phyloP scores from a whole-genome alignment of 2,113 vertebrate genomes.

The Turnix velox region DNA sequence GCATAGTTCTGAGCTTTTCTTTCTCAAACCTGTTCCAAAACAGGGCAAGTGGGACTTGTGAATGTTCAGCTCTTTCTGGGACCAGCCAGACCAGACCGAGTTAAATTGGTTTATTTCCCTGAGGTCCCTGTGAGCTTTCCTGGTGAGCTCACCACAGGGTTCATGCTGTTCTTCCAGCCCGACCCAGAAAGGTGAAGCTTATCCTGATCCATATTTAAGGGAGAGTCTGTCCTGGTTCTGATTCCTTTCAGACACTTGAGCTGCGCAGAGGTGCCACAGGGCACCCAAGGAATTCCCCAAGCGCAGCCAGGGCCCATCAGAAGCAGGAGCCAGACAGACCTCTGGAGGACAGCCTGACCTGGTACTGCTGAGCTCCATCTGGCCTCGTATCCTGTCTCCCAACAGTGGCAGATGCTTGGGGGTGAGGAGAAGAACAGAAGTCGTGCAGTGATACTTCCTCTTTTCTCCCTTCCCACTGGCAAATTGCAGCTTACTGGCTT shows the following conservation, averaged over 20 bases:
- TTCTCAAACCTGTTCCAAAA: neutral
- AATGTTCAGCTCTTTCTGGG: neutral
- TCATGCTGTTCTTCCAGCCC: neutral
- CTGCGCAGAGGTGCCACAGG: neutral
- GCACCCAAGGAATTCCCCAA: neutral
- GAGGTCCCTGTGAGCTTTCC: neutral
- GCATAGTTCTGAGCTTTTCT: accelerated
- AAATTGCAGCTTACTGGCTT: accelerated
- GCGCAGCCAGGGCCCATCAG: accelerated
- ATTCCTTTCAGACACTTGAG: neutral
- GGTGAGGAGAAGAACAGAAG: neutral
- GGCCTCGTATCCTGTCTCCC: neutral
- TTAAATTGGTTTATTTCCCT: neutral
- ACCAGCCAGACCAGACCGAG: neutral
- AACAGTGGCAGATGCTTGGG: neutral
- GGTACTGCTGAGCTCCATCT: neutral
- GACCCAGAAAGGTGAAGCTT: constrained; percentile 1
- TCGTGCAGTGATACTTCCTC: neutral
- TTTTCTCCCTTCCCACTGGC: neutral
- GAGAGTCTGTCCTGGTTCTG: neutral
- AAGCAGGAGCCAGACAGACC: neutral
- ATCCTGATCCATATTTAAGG: neutral
- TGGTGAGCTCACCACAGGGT: neutral
- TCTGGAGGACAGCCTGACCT: neutral
- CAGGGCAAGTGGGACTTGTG: accelerated